Evolutionary conservation across 2,113 vertebrate species (phyloP).

Genomic region (Amblyornis subalaris): DNA sequence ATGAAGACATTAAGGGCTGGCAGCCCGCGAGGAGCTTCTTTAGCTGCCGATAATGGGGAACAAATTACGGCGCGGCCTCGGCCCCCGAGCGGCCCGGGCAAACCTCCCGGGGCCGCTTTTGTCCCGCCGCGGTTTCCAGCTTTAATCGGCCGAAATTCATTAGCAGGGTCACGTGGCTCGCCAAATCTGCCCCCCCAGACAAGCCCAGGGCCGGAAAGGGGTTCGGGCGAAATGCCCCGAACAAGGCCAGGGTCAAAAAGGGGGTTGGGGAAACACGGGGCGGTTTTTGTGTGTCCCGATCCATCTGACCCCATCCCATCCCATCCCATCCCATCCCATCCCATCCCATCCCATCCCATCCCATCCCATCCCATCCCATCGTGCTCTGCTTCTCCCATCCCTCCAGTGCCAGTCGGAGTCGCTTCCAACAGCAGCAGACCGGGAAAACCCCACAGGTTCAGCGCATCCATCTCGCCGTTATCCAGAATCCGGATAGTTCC

Average conservation of each 20-base stretch:
- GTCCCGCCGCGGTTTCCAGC: neutral
- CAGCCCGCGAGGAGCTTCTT: neutral
- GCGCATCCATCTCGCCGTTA: rapidly evolving
- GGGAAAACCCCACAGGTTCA: neutral
- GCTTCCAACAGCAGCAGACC: rapidly evolving
- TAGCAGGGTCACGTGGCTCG: neutral
- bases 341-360: too few relatives aligned
- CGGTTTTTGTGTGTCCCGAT: neutral
- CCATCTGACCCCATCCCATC: too few relatives aligned
- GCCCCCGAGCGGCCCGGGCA: neutral
- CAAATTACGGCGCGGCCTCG: conserved; percentile 27
- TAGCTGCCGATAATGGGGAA: neutral
- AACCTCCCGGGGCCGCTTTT: neutral
- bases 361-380: too few relatives aligned
- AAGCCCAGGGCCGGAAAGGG: neutral
- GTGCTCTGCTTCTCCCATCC: too few relatives aligned
- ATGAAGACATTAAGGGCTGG: conserved; percentile 50
- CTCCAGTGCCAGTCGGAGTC: rapidly evolving
- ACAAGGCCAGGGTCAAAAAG: neutral
- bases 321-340: too few relatives aligned
- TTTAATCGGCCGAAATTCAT: conserved; percentile 30
- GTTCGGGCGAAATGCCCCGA: neutral
- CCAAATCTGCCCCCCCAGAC: neutral
- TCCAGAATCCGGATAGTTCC: neutral
- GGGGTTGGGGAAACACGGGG: neutral